These are phyloP conservation scores for Clarias laeviceps DNA, from an alignment of 2,797 vertebrate genomes.

Conservation along the genomic window DNA sequence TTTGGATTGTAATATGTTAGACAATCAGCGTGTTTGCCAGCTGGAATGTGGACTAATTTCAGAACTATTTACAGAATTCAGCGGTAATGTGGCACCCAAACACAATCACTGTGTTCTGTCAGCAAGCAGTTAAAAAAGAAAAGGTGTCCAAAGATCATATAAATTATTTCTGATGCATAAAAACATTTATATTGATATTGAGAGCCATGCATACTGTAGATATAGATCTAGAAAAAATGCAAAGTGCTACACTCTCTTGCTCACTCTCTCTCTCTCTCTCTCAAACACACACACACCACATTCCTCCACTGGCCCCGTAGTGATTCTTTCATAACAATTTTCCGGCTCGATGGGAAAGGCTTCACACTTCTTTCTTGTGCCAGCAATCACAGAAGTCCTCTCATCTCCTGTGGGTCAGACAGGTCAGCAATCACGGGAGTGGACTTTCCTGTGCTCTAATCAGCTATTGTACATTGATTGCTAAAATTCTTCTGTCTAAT, in stretches of 20 bases:
- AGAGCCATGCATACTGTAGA: background rate
- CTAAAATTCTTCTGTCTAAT: conserved; percentile 40
- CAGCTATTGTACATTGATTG: conserved; percentile 51
- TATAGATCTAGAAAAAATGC: background rate
- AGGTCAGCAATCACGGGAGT: conserved; percentile 53
- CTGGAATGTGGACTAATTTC: conserved; percentile 43
- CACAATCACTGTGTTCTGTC: conserved; percentile 21
- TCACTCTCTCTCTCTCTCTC: background rate
- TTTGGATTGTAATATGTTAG: conserved; percentile 33
- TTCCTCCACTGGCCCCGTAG: conserved; percentile 28
- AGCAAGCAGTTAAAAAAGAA: conserved; percentile 21
- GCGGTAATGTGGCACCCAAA: conserved; percentile 38
- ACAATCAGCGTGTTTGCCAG: conserved; percentile 42
- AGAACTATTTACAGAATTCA: conserved; percentile 46
- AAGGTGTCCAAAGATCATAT: conserved; percentile 10
- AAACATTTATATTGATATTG: conserved; percentile 9
- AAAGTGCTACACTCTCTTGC: background rate
- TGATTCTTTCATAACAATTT: conserved; percentile 48
- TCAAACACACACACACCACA: background rate
- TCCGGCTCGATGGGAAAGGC: conserved; percentile 48
- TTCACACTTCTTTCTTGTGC: conserved; percentile 21
- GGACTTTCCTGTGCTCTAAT: conserved; percentile 55
- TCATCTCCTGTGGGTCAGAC: conserved; percentile 47
- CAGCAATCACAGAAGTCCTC: conserved; percentile 56
- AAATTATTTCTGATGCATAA: background rate